Evolutionary conservation across 1,140 invertebrate genomes (phyloP), one percentile per base, ranked within the genome.

Genomic region (Tetraneura akinire): DNA sequence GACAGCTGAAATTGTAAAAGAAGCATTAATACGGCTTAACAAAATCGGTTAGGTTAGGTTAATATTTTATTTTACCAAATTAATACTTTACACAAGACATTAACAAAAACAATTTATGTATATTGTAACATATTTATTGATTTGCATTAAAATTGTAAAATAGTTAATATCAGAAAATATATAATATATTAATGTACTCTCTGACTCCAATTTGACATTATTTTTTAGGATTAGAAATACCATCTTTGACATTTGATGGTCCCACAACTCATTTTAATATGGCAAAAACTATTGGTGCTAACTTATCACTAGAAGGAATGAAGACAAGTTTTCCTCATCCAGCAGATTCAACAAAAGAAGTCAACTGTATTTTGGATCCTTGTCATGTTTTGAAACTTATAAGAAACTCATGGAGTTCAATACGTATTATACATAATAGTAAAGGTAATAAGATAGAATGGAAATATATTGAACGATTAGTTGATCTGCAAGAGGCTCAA

Each of bases 1-100:
- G 80, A 47, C 53, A 80, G 82, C 71, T 32, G 26, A 57, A 37
- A 83, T 49, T 74, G 66, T 60, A 42, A 53, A 37, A 51, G 83
- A 45, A 9, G 18, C 55, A 21, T 80, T 70, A 60, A 78, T 16
- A 47, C 55, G 9, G n/a, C 37, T 78, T 23, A 51, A 26, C 18
- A 42, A 23, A 37, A 78, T 78, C 13, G 53, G 42, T 60, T 62
- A 13, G 23, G n/a, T n/a, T n/a, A n/a, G n/a, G n/a, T n/a, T n/a
- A n/a, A n/a, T n/a, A n/a, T n/a, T n/a, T n/a, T n/a, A n/a, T n/a
- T n/a, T n/a, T n/a, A n/a, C n/a, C n/a, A n/a, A n/a, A n/a, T n/a
- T n/a, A n/a, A n/a, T n/a, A n/a, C n/a, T n/a, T n/a, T n/a, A n/a
- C n/a, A n/a, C n/a, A n/a, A n/a, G n/a, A n/a, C n/a, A n/a, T n/a